These are phyloP conservation scores for Cyclophora punctaria DNA, from an alignment of 2,888 invertebrate species.

Conservation along the genomic window DNA sequence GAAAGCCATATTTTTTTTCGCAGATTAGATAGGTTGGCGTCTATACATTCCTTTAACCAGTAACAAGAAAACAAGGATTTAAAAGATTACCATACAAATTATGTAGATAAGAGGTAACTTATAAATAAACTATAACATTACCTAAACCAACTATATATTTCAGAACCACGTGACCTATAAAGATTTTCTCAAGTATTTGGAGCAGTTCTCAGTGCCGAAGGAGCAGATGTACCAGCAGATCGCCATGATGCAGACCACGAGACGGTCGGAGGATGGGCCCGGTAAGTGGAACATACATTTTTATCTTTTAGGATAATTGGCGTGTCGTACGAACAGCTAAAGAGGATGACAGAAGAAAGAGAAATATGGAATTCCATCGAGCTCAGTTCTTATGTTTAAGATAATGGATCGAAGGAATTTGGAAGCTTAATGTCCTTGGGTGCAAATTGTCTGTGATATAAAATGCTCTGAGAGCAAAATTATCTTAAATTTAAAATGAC, in stretches of 20 bases:
- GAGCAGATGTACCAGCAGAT: slow-evolving; percentile 64
- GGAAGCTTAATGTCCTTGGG: too few relatives aligned
- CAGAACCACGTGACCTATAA: slow-evolving; percentile 81
- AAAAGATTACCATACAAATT: too few relatives aligned
- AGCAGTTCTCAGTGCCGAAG: slow-evolving; percentile 74
- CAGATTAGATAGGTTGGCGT: too few relatives aligned
- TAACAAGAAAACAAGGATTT: too few relatives aligned
- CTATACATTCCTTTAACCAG: too few relatives aligned
- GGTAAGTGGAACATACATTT: slow-evolving; percentile 29
- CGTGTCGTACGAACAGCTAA: not conserved
- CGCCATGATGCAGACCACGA: slow-evolving; percentile 56
- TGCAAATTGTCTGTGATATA: too few relatives aligned
- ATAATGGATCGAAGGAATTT: not conserved
- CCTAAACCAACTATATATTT: not conserved
- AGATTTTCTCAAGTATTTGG: slow-evolving; percentile 79
- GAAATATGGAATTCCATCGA: not conserved
- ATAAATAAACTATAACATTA: too few relatives aligned
- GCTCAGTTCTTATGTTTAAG: not conserved
- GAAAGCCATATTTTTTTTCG: too few relatives aligned
- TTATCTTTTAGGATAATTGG: not conserved
- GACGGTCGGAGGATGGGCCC: slow-evolving; percentile 47
- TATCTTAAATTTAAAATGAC: too few relatives aligned
- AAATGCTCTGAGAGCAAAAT: too few relatives aligned
- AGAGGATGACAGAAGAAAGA: not conserved
- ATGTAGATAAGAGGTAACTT: too few relatives aligned